These are phyloP conservation scores for Petrocephalus zakoni DNA, from an alignment of 2,113 vertebrate genomes.

Conservation along the genomic window DNA sequence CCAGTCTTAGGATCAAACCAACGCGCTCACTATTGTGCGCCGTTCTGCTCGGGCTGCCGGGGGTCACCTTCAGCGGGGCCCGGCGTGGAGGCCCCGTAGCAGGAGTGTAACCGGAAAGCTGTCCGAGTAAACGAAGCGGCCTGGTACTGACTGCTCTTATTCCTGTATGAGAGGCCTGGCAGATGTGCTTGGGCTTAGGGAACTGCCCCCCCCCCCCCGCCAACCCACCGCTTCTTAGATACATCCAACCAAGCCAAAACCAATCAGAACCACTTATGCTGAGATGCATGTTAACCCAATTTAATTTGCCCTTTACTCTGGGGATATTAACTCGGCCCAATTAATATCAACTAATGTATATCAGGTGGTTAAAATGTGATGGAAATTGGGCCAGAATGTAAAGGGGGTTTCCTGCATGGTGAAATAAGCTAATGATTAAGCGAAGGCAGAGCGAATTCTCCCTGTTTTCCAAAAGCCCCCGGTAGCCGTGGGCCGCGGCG, in stretches of 20 bases:
- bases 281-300: background rate
- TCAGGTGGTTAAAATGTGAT: background rate
- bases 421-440: background rate
- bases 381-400: background rate
- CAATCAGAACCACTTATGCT: background rate
- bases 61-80: slow-evolving; percentile 2
- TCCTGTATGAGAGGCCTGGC: background rate
- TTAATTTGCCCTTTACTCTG: background rate
- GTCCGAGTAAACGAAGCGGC: background rate
- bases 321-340: slow-evolving; percentile 4
- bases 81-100: background rate
- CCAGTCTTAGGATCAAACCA: background rate
- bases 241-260: background rate
- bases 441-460: background rate
- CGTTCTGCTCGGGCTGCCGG: background rate
- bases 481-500: background rate
- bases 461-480: background rate
- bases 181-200: background rate
- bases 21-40: too few species aligned
- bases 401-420: background rate
- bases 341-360: background rate
- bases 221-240: background rate
- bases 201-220: background rate
- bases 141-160: background rate
- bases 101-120: background rate